phyloP scores from a whole-genome alignment of 2,888 invertebrate genomes.

The Cataglyphis altisquamis region DNA sequence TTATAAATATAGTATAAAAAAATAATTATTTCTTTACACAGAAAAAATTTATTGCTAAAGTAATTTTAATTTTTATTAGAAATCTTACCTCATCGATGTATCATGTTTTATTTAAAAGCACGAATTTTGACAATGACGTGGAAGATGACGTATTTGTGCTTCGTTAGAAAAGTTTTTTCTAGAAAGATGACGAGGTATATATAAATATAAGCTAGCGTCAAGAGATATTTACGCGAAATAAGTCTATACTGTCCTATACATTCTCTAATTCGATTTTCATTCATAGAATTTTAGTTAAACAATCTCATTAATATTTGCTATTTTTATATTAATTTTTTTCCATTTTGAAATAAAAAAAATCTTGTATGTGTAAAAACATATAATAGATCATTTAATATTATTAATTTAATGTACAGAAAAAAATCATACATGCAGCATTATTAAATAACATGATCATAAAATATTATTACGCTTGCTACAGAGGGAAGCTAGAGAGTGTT shows the following conservation, averaged over 20 bases:
- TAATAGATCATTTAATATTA: conserved; percentile 1
- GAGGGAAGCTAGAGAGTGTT: conserved; percentile 82
- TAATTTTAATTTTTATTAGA: not conserved
- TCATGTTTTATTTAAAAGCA: conserved; percentile 23
- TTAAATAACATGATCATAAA: conserved; percentile 61
- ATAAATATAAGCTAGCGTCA: conserved; percentile 66
- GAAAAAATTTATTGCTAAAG: not conserved
- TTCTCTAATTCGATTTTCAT: conserved; percentile 41
- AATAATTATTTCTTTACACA: not conserved
- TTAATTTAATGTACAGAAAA: not conserved
- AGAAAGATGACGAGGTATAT: conserved; percentile 47
- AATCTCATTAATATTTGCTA: not conserved
- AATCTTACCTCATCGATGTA: conserved; percentile 19
- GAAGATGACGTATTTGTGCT: conserved; percentile 31
- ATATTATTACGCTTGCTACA: conserved; percentile 62
- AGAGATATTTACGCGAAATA: conserved; percentile 21
- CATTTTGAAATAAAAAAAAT: not conserved
- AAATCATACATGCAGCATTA: conserved; percentile 22
- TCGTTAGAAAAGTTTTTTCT: conserved; percentile 40
- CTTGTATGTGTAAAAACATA: not conserved
- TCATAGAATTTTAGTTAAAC: not conserved
- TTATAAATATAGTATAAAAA: not conserved
- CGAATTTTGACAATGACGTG: conserved; percentile 24
- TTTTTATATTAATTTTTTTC: not conserved
- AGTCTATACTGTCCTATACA: conserved; percentile 28